Evolutionary conservation across 37 sponge, comb jelly and placozoan genomes (phyloP).

Genomic region (Spongia lamella): DNA sequence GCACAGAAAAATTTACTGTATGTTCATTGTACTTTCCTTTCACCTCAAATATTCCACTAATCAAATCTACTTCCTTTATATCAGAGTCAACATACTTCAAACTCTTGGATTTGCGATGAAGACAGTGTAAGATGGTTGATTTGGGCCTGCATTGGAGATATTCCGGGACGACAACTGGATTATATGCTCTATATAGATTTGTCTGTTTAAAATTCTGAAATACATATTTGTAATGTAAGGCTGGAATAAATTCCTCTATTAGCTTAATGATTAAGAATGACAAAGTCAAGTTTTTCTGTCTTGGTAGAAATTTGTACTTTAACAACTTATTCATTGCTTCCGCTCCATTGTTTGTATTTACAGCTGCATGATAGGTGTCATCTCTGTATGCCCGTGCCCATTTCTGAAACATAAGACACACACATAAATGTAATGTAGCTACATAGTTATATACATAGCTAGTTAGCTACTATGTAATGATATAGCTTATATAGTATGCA

Average conservation of each 20-base stretch:
- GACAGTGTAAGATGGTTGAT: not conserved
- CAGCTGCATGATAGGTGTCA: constrained; percentile 14
- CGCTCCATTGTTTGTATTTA: constrained; percentile 9
- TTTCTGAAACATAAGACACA: not conserved
- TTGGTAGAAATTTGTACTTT: constrained; percentile 14
- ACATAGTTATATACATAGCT: too few species aligned
- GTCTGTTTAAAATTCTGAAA: constrained; percentile 35
- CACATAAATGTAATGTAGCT: too few species aligned
- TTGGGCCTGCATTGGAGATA: constrained; percentile 16
- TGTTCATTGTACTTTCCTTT: not conserved
- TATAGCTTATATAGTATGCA: too few species aligned
- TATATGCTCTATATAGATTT: constrained; percentile 9
- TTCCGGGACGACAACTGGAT: constrained; percentile 7
- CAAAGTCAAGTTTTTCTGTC: not conserved
- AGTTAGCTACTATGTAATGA: too few species aligned
- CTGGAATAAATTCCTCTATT: constrained; percentile 1
- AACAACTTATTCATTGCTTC: constrained; percentile 18
- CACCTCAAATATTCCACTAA: not conserved
- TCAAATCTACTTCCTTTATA: too few species aligned
- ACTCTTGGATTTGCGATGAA: not conserved
- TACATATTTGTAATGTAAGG: constrained; percentile 19
- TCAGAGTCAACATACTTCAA: not conserved
- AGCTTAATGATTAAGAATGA: not conserved
- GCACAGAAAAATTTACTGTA: not conserved
- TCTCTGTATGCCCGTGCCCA: constrained; percentile 21